Base-by-base conservation (phyloP, 2,888 invertebrate species). In the Argyresthia goedartella region DNA sequence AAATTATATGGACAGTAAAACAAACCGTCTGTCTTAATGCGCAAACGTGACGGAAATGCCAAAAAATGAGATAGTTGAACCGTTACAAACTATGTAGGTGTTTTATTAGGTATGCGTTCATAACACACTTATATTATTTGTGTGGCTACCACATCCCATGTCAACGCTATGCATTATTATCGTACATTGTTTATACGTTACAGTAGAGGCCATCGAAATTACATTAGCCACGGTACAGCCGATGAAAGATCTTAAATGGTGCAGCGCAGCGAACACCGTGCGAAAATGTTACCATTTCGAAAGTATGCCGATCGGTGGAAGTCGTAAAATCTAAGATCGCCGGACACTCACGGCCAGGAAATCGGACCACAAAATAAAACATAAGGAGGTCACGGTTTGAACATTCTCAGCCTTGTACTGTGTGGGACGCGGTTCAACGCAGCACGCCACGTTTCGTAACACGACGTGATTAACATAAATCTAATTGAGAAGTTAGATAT, bases 311-410 rank as follows among this genome's bases (percentile, higher is more conserved):
- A 71, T 72, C 71, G 67, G 66, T 73, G 74, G 71, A 75, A 73
- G 73, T 76, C 69, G 69, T 77, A 71, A 65, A 69, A 69, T 75
- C 71, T 71, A 67, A 65, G 63, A 71, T 70, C 69, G 67, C 75
- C 70, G 69, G 73, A 73, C 73, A 73, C 73, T 73, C 73, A 67
- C 66, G 64, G 63, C 68, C 69, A 77, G 74, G 77, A 81, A 81
- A 81, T 76, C 75, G 73, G 71, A 74, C 70, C 71, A 75, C 73
- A 73, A 76, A 73, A 77, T 78, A 76, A 73, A 77, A 74, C 70
- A 66, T 67, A 53, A 57, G 57, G 69, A 59, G 81, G 81, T 73
- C 81, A 79, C 62, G 76, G 78, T 65, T 68, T 60, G 60, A 61
- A 60, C 64, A 66, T 67, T 76, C 69, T 72, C 72, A 71, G 60